These are phyloP conservation scores for Upupa epops DNA, from an alignment of 2,113 vertebrate genomes.

Conservation along the genomic window DNA sequence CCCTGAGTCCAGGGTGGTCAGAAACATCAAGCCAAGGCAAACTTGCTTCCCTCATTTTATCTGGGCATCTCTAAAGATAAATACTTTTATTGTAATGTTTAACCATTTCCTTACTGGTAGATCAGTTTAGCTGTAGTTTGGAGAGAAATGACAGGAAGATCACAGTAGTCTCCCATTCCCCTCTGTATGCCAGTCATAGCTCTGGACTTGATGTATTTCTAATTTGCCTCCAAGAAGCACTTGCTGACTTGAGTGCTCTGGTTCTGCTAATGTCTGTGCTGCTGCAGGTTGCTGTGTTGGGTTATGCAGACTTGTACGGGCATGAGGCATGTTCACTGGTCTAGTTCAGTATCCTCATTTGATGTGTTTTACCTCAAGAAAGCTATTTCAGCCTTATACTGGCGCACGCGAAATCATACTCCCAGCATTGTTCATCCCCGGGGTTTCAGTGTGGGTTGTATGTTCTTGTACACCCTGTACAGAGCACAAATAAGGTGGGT, in stretches of 20 bases:
- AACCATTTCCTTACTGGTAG: fast-evolving
- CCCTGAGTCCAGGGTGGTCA: background rate
- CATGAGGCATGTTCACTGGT: fast-evolving
- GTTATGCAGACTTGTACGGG: background rate
- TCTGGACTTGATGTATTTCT: background rate
- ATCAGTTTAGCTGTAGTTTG: background rate
- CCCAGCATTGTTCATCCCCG: background rate
- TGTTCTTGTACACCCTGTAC: background rate
- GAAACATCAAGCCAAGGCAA: background rate
- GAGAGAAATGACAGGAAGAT: background rate
- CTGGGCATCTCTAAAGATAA: background rate
- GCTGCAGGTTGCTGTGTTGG: fast-evolving
- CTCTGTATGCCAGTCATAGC: fast-evolving
- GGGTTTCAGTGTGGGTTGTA: background rate
- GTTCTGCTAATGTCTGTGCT: background rate
- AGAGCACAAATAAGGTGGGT: background rate
- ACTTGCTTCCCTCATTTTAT: background rate
- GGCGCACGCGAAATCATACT: background rate
- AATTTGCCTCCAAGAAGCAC: background rate
- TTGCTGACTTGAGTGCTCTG: background rate
- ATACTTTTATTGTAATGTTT: background rate
- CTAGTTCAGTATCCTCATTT: background rate
- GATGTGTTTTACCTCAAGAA: background rate
- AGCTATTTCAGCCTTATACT: background rate
- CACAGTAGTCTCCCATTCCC: fast-evolving